phyloP scores from a whole-genome alignment of 2,113 vertebrate species.

The Geococcyx californianus region DNA sequence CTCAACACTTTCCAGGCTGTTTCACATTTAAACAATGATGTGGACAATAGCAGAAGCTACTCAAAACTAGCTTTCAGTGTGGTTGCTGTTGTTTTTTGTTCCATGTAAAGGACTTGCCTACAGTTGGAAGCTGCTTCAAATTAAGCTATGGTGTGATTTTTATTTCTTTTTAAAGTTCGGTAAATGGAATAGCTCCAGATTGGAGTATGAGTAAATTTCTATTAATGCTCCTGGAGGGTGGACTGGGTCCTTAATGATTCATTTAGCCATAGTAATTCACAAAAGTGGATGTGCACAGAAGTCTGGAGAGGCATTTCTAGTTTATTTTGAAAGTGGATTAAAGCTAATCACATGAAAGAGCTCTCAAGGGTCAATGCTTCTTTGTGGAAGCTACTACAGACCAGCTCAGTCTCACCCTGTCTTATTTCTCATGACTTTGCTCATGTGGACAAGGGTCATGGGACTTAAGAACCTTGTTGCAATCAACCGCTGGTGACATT shows the following conservation, averaged over 20 bases:
- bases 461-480: neutral
- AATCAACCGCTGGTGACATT: fast-evolving
- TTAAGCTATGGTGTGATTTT: neutral
- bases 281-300: neutral
- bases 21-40: neutral
- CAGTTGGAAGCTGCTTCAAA: neutral
- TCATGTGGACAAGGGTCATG: neutral
- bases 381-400: neutral
- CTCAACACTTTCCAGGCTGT: neutral
- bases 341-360: neutral
- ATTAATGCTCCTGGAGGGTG: neutral
- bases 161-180: neutral
- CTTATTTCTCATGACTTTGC: neutral
- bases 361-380: neutral
- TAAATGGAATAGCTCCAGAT: neutral
- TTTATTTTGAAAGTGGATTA: neutral
- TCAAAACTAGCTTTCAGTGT: neutral
- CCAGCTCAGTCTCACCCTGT: neutral
- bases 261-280: neutral
- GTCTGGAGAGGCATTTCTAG: neutral
- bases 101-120: neutral
- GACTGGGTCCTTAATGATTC: neutral
- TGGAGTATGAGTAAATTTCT: neutral
- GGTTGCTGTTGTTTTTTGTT: neutral
- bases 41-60: neutral